These are phyloP conservation scores for Drosophila robusta DNA, from an alignment of 2,888 invertebrate genomes.

Conservation along the genomic window DNA sequence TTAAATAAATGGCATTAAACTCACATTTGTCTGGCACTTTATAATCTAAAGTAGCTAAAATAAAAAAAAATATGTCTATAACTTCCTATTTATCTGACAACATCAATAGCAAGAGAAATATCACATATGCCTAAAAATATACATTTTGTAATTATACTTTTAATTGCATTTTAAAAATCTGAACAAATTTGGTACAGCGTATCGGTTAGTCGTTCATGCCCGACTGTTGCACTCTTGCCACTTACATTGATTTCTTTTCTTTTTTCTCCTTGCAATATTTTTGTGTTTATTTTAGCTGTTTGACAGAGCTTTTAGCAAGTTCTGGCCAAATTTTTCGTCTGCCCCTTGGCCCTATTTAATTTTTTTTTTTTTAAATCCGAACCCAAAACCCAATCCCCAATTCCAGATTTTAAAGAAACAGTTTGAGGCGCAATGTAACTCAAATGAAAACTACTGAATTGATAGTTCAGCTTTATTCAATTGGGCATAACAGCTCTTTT, in stretches of 20 bases:
- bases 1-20: not conserved
- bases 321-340: conserved; percentile 14
- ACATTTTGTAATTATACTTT: no score
- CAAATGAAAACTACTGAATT: conserved; percentile 20
- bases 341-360: not conserved
- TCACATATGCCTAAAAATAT: no score
- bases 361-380: not conserved
- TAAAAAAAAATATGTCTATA: no score
- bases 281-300: conserved; percentile 17
- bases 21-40: no score
- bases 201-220: conserved; percentile 8
- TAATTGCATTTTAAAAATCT: not conserved
- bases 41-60: no score
- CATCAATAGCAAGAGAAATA: no score
- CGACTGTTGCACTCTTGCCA: conserved; percentile 7
- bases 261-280: conserved; percentile 15
- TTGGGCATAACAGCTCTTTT: not conserved
- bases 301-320: conserved; percentile 23
- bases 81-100: no score
- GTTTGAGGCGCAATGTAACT: conserved; percentile 15
- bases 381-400: conserved; percentile 3
- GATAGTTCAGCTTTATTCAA: conserved; percentile 9
- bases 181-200: conserved; percentile 17
- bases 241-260: conserved; percentile 9
- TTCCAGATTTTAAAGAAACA: conserved; percentile 13